phyloP scores from a whole-genome alignment of 2,797 vertebrate genomes.

The Chelidonichthys spinosus region DNA sequence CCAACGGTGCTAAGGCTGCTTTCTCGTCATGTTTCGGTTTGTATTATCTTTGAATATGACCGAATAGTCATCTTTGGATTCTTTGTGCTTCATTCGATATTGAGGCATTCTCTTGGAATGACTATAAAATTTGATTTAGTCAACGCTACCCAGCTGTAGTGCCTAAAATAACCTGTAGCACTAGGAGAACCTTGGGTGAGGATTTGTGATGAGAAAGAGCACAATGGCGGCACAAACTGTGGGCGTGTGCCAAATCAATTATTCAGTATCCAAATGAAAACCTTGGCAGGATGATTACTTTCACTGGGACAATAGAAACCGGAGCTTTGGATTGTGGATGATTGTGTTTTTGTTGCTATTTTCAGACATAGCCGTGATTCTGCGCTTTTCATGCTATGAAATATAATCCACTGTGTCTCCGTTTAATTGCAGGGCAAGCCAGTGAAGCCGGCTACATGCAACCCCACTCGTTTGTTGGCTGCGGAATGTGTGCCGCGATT shows the following conservation, averaged over 20 bases:
- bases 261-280: slow-evolving; percentile 67
- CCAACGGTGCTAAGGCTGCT: not conserved
- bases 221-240: slow-evolving; percentile 47
- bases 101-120: not conserved
- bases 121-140: not conserved
- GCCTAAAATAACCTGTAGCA: slow-evolving; percentile 23
- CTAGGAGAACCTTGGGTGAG: slow-evolving; percentile 31
- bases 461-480: slow-evolving; percentile 32
- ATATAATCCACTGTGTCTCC: slow-evolving; percentile 42
- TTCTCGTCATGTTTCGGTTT: not conserved
- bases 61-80: not conserved
- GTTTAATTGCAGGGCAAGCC: slow-evolving; percentile 46
- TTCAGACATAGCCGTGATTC: slow-evolving; percentile 50
- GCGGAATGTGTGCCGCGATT: slow-evolving; percentile 13
- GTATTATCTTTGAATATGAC: not conserved
- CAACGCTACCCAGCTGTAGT: not conserved
- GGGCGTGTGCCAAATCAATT: slow-evolving; percentile 58
- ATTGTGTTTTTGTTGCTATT: slow-evolving; percentile 51
- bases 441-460: slow-evolving; percentile 27
- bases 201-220: slow-evolving; percentile 33
- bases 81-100: slow-evolving; percentile 8
- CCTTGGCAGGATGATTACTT: slow-evolving; percentile 54
- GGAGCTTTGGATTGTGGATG: slow-evolving; percentile 32
- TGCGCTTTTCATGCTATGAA: slow-evolving; percentile 48
- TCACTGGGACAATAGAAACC: slow-evolving; percentile 42